Evolutionary conservation across 2,113 vertebrate species (phyloP).

Genomic region (Chitala chitala): DNA sequence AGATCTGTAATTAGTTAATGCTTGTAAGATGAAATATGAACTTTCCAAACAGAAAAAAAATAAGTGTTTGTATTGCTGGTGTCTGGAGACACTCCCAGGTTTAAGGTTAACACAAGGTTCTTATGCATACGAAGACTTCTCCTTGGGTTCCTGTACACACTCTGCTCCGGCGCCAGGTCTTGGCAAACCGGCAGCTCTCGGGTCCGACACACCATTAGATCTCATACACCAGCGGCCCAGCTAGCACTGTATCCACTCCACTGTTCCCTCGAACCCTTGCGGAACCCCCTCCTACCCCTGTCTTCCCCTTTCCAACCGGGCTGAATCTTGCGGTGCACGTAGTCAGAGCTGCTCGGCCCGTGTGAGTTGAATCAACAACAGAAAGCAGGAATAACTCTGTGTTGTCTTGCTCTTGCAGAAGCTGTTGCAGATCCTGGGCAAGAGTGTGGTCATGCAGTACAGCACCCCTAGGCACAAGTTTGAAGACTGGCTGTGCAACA

Average conservation of each 20-base stretch:
- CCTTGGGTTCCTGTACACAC: constrained; percentile 60
- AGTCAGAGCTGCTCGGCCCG: constrained; percentile 46
- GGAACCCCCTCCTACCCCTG: constrained; percentile 87
- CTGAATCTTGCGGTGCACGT: constrained; percentile 77
- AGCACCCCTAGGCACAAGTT: constrained; percentile 95
- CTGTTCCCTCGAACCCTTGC: constrained; percentile 63
- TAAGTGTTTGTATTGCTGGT: constrained; percentile 15
- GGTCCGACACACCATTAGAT: constrained; percentile 69
- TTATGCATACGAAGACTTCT: constrained; percentile 35
- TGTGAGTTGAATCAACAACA: constrained; percentile 21
- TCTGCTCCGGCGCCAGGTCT: constrained; percentile 66
- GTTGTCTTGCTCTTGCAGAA: constrained; percentile 84
- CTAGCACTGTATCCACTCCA: constrained; percentile 48
- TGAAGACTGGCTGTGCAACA: constrained; percentile 99
- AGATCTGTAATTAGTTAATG: too few species aligned
- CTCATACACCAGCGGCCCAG: constrained; percentile 57
- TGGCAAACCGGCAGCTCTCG: constrained; percentile 52
- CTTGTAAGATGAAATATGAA: constrained; percentile 10
- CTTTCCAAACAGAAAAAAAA: too few species aligned
- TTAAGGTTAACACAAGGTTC: constrained; percentile 54
- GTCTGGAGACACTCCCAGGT: constrained; percentile 64
- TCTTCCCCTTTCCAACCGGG: constrained; percentile 84
- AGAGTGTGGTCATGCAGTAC: constrained; percentile 95
- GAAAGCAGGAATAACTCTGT: constrained; percentile 66
- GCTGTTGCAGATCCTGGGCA: constrained; percentile 90